Evolutionary conservation across 1,140 invertebrate species (phyloP).

Genomic region (Adelges cooleyi): DNA sequence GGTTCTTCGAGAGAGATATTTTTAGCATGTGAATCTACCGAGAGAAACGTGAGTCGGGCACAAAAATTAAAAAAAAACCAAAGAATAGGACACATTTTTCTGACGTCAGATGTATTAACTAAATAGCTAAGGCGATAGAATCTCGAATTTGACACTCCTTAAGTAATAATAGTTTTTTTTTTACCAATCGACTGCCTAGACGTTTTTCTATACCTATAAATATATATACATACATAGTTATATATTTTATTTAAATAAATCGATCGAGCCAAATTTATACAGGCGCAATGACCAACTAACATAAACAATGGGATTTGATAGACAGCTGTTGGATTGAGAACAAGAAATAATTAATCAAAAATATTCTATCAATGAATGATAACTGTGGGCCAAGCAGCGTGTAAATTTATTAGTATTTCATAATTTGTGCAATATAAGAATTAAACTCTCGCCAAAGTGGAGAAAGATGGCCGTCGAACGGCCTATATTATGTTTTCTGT

Average conservation of each 20-base stretch:
- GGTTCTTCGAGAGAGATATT: constrained; percentile 11
- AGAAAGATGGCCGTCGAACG: too few relatives aligned
- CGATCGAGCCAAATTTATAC: constrained; percentile 1
- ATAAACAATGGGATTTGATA: constrained; percentile 26
- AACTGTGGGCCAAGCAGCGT: neutral
- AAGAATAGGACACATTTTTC: constrained; percentile 13
- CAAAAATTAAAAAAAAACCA: constrained; percentile 23
- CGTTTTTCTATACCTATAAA: neutral
- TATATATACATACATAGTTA: neutral
- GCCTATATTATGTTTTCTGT: too few relatives aligned
- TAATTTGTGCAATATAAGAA: too few relatives aligned
- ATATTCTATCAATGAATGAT: constrained; percentile 24
- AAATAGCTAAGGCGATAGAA: constrained; percentile 3
- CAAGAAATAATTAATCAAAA: constrained; percentile 25
- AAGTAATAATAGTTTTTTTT: constrained; percentile 2
- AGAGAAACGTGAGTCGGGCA: constrained; percentile 23
- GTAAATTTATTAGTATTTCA: too few relatives aligned
- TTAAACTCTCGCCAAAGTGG: too few relatives aligned
- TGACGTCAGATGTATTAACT: constrained; percentile 23
- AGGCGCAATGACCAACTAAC: constrained; percentile 22
- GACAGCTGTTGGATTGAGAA: constrained; percentile 26
- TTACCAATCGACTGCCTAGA: neutral
- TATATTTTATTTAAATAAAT: constrained; percentile 2
- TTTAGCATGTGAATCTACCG: constrained; percentile 24
- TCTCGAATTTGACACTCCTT: neutral